Evolutionary conservation across 2,113 vertebrate genomes (phyloP).

Genomic region (Verasper variegatus): DNA sequence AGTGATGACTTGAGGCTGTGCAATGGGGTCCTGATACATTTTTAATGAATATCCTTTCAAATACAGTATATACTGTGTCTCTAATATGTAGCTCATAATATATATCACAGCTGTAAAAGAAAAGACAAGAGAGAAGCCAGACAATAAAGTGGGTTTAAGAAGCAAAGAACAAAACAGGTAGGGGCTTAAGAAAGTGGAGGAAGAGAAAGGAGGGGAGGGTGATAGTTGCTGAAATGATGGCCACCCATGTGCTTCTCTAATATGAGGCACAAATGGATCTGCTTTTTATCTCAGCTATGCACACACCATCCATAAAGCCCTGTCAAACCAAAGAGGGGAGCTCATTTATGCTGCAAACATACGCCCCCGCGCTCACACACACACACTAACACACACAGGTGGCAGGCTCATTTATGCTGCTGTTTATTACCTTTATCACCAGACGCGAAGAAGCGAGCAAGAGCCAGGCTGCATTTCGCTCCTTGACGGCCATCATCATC

Average conservation of each 20-base stretch:
- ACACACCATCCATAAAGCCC: slow-evolving; percentile 59
- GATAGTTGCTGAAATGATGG: slow-evolving; percentile 51
- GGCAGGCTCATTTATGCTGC: slow-evolving; percentile 69
- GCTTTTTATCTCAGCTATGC: slow-evolving; percentile 64
- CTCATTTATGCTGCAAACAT: slow-evolving; percentile 62
- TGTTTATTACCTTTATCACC: slow-evolving; percentile 78
- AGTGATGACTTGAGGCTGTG: not conserved
- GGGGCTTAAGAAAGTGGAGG: slow-evolving; percentile 11
- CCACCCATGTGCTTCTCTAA: slow-evolving; percentile 53
- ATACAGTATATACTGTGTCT: not conserved
- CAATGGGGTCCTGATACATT: not conserved
- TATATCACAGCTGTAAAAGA: slow-evolving; percentile 33
- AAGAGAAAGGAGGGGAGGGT: slow-evolving; percentile 21
- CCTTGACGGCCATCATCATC: slow-evolving; percentile 63
- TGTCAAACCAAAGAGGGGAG: slow-evolving; percentile 60
- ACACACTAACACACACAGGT: slow-evolving; percentile 33
- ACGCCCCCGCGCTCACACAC: slow-evolving; percentile 13
- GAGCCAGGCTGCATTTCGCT: slow-evolving; percentile 48
- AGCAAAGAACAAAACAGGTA: slow-evolving; percentile 12
- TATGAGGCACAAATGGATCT: slow-evolving; percentile 66
- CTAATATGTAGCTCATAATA: slow-evolving; percentile 12
- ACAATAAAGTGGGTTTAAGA: slow-evolving; percentile 12
- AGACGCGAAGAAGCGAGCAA: slow-evolving; percentile 58
- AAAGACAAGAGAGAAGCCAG: not conserved
- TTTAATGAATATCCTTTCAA: not conserved